Evolutionary conservation across 30 jellyfish, hydroid and myxozoan species (phyloP), one percentile per base, ranked within the genome.

Genomic region (Sanderia malayensis): DNA sequence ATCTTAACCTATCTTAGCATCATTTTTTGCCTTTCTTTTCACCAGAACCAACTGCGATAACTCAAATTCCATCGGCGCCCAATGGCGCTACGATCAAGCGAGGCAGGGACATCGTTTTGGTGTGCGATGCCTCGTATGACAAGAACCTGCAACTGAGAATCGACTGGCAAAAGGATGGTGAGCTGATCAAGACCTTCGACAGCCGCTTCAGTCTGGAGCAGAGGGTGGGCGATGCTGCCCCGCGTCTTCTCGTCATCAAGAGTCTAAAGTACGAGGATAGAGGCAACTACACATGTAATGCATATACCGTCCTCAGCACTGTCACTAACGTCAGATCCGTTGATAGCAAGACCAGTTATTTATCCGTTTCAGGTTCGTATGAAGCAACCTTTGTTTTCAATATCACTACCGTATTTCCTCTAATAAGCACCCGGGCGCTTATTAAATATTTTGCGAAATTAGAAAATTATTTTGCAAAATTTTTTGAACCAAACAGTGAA

Each of bases 161-260:
- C 60, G 96, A 90, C 20, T 90, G 98, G 98, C 81, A 65, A 61
- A 90, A 90, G 67, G 98, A 86, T 33, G 98, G 98, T 8, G 89
- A 75, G 26, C 65, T 70, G 11, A 90, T 90, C 76, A 80, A 94
- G 25, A 44, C 75, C 49, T 90, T 90, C 47, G 83, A 77, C 31
- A 73, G 73, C 25, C 94, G 98, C 25, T 58, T 90, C 72, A 69
- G 49, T 70, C 86, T 90, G 30, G 98, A 90, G 26, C 46, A 67
- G 67, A 83, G 98, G 18, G 94, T 93, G 10, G 75, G 95, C 44
- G 98, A 94, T 21, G 96, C 98, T 17, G 93, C 95, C 18, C 87
- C 87, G n/a, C 84, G 96, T 30, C 71, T 90, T 20, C 90, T 90
- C 9, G 58, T 58, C 23, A 63, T 90, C 47, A 77, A 58, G 68